Evolutionary conservation across 2,797 vertebrate genomes (phyloP).

Genomic region (Triplophysa bombifrons): DNA sequence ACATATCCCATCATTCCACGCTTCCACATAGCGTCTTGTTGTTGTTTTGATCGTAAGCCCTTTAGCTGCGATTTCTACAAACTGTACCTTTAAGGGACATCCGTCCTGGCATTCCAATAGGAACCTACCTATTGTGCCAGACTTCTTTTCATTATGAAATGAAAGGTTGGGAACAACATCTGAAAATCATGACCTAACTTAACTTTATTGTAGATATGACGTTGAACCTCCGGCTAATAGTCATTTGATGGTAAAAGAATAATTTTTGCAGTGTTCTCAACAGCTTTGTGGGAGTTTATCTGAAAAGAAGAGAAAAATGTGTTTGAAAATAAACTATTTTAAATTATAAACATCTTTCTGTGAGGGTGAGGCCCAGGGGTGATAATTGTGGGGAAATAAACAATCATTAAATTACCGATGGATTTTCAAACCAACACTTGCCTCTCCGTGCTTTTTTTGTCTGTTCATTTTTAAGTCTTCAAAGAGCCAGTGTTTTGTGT

Average conservation of each 20-base stretch:
- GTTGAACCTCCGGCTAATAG: constrained; percentile 34
- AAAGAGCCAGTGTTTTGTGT: constrained; percentile 36
- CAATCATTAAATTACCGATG: constrained; percentile 66
- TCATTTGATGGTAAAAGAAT: constrained; percentile 1
- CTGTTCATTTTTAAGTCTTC: constrained; percentile 20
- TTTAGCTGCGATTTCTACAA: too few relatives aligned
- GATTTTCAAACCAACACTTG: constrained; percentile 61
- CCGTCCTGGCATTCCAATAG: neutral
- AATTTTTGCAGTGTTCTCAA: constrained; percentile 40
- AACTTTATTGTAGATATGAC: constrained; percentile 26
- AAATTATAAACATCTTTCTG: constrained; percentile 72
- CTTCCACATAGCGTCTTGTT: too few relatives aligned
- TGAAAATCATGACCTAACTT: constrained; percentile 11
- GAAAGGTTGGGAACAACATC: constrained; percentile 9
- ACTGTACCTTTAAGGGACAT: neutral
- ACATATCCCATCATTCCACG: too few relatives aligned
- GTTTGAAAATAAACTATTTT: constrained; percentile 61
- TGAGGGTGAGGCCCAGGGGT: constrained; percentile 65
- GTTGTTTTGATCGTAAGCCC: too few relatives aligned
- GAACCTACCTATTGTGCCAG: constrained; percentile 5
- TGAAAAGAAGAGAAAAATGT: constrained; percentile 58
- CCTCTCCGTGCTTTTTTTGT: constrained; percentile 54
- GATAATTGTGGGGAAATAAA: constrained; percentile 70
- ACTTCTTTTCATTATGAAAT: constrained; percentile 3
- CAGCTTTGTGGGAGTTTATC: constrained; percentile 46